phyloP scores from a whole-genome alignment of 1,140 invertebrate genomes.

The Macrobrachium rosenbergii region DNA sequence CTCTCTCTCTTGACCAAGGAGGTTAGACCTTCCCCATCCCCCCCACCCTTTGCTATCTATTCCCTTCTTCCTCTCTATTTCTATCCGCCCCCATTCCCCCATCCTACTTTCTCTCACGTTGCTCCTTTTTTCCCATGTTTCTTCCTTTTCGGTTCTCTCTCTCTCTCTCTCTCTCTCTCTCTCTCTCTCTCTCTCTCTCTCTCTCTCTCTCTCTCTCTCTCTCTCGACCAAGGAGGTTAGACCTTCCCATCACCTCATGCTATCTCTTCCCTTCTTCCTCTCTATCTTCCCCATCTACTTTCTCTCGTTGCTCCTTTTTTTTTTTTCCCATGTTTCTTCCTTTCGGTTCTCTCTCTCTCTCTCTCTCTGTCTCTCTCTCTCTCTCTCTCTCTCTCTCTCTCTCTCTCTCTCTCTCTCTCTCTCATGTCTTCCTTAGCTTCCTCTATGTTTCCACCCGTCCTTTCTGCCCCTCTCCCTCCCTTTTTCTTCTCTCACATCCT shows the following conservation, averaged over 20 bases:
- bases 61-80: not conserved
- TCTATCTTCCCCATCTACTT: not conserved
- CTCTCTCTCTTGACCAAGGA: no score
- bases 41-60: no score
- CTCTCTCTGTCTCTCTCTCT: no score
- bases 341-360: not conserved
- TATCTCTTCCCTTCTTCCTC: no score
- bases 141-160: not conserved
- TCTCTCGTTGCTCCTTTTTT: not conserved
- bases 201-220: slow-evolving; percentile 8
- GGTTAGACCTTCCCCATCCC: no score
- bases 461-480: not conserved
- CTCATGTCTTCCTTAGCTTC: no score
- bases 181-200: not conserved
- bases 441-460: not conserved
- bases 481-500: slow-evolving; percentile 24
- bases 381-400: not conserved
- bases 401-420: not conserved
- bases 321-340: not conserved
- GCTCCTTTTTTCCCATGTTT: not conserved
- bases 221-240: no score
- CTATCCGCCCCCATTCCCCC: not conserved
- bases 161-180: not conserved
- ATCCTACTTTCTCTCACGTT: no score
- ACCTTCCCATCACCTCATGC: no score